Base-by-base conservation (phyloP, 1,140 invertebrate species). In the Drosophila subpulchrella region DNA sequence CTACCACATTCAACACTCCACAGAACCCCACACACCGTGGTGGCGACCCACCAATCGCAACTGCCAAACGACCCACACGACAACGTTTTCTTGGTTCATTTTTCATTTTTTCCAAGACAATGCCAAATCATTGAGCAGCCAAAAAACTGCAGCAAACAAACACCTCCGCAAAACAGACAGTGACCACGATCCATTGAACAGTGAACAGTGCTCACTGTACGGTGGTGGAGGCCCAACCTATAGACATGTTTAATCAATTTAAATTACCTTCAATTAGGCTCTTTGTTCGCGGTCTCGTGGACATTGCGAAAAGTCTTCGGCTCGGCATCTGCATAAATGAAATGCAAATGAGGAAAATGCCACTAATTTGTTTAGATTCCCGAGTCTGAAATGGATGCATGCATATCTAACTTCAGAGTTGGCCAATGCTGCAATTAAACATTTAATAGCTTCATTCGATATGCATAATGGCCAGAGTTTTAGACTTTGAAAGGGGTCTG, bases 231-330 rank as follows among this genome's bases (percentile, higher is more conserved):
- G 83, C 75, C 82, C 66, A 88, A 70, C 75, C 79, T 88, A 86
- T 39, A 72, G 75, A 83, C 75, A 83, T 76, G 66, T 82, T 86
- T 89, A 89, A 88, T 88, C 84, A 89, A 88, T 88, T 88, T 83
- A 89, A 83, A 88, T 88, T 89, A 83, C 84, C 83, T 83, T 88
- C 84, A 88, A 89, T 88, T 88, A 89, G 84, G 75, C 67, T 66
- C 62, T 86, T 88, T 83, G 75, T 88, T 79, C 48, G 65, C 38
- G 30, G 39, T 74, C 51, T 17, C 51, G 12, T 48, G 68, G 44
- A 56, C 65, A 75, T 88, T 82, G 65, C 65, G 74, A 75, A 86
- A 80, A 66, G 70, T 47, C 41, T 67, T 54, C 20, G 55, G 36
- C 51, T 63, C 56, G 47, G 36, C 55, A 71, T 57, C 68, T 82